Percentiles rank a stretch among this genome's conserved stretches.
Evolutionary conservation across 2,113 vertebrate species (phyloP).

Genomic region (Phylloscopus trochiloides): DNA sequence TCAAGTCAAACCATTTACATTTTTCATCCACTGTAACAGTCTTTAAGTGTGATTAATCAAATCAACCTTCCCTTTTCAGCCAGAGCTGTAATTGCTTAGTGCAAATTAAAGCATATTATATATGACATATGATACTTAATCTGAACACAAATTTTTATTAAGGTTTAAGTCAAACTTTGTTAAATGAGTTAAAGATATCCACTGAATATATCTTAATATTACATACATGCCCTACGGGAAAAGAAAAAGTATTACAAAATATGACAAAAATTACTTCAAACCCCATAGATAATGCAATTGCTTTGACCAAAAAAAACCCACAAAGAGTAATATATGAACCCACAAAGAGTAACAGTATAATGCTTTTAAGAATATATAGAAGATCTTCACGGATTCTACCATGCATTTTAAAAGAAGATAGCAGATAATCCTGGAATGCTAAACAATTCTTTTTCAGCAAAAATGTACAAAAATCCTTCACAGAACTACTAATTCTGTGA

Average conservation of each 20-base stretch:
- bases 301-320: not conserved
- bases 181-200: constrained; percentile 36
- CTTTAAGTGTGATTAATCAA: constrained; percentile 77
- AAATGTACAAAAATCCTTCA: not conserved
- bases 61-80: constrained; percentile 63
- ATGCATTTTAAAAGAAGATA: not conserved
- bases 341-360: not conserved
- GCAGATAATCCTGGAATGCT: not conserved
- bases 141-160: constrained; percentile 57
- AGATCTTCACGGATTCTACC: not conserved
- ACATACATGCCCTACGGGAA: not conserved
- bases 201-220: constrained; percentile 28
- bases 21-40: constrained; percentile 38
- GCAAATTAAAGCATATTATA: constrained; percentile 71
- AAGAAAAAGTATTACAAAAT: not conserved
- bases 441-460: not conserved
- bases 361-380: not conserved
- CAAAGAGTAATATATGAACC: not conserved
- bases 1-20: constrained; percentile 62
- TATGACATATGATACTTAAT: constrained; percentile 49
- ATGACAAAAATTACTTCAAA: constrained; percentile 20
- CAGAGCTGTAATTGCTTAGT: constrained; percentile 69
- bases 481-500: not conserved
- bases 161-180: constrained; percentile 47
- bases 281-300: not conserved